Evolutionary conservation across 2,113 vertebrate species (phyloP).

Genomic region (Marmota flaviventris): DNA sequence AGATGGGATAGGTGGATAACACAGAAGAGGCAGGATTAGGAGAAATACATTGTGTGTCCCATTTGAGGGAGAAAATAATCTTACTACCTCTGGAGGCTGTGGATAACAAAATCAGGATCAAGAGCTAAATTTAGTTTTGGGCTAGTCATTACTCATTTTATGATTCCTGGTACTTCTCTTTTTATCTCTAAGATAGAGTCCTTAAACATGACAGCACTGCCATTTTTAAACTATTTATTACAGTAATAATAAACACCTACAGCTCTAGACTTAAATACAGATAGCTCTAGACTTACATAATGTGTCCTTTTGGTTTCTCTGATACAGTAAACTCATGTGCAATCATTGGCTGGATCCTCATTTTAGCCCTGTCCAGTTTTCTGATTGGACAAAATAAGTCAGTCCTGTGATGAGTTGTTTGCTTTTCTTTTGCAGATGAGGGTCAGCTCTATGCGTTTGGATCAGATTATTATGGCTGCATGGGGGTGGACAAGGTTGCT

Average conservation of each 20-base stretch:
- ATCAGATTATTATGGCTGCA: conserved; percentile 98
- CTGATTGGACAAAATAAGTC: conserved; percentile 15
- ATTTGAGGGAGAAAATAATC: not conserved
- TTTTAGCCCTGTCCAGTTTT: conserved; percentile 37
- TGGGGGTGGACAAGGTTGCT: conserved; percentile 92
- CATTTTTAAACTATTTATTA: not conserved
- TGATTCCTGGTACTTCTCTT: conserved; percentile 22
- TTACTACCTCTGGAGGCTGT: not conserved
- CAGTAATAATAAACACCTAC: not conserved
- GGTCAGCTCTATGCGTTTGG: conserved; percentile 98
- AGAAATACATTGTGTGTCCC: not conserved
- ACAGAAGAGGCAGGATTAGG: not conserved
- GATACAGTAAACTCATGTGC: not conserved
- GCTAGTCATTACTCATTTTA: conserved; percentile 10
- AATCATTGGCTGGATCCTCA: not conserved
- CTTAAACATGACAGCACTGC: not conserved
- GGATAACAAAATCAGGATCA: conserved; percentile 4
- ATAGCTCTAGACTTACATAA: not conserved
- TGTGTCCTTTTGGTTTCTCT: not conserved
- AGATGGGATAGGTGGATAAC: not conserved
- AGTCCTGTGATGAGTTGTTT: conserved; percentile 54
- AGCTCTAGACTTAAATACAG: too few relatives aligned
- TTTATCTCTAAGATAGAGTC: not conserved
- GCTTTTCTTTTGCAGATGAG: conserved; percentile 91
- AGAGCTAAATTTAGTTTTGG: conserved; percentile 33